These are phyloP conservation scores for Megalops atlanticus DNA, from an alignment of 2,113 vertebrate species.

Conservation along the genomic window DNA sequence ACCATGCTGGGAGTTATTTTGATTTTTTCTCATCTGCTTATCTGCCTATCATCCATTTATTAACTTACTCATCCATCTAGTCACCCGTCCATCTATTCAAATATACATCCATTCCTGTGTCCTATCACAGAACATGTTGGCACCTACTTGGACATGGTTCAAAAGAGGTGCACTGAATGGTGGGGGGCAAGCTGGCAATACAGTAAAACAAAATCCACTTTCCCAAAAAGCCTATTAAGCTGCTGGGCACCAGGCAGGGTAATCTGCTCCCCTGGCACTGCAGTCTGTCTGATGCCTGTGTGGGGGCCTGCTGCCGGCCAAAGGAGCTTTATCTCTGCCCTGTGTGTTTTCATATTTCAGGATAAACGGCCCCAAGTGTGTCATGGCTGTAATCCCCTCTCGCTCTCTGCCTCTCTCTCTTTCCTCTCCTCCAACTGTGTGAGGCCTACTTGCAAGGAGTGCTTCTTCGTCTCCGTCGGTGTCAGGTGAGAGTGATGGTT, in stretches of 20 bases:
- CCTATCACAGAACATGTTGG: too few relatives aligned
- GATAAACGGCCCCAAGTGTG: conserved; percentile 73
- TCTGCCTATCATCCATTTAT: too few relatives aligned
- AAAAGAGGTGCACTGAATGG: conserved; percentile 51
- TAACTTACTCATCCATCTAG: too few relatives aligned
- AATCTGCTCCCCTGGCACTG: conserved; percentile 70
- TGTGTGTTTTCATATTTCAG: conserved; percentile 53
- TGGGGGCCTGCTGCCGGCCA: conserved; percentile 33
- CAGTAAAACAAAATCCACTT: conserved; percentile 65
- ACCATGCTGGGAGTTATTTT: neutral
- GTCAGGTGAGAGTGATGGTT: neutral
- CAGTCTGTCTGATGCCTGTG: conserved; percentile 49
- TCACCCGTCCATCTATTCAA: too few relatives aligned
- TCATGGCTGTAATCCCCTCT: conserved; percentile 57
- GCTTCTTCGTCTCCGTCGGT: too few relatives aligned
- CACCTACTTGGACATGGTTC: conserved; percentile 50
- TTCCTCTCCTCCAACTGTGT: neutral
- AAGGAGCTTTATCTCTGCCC: conserved; percentile 68
- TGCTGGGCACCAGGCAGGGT: conserved; percentile 66
- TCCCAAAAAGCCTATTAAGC: conserved; percentile 70
- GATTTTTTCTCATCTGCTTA: too few relatives aligned
- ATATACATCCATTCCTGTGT: too few relatives aligned
- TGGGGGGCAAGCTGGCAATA: conserved; percentile 63
- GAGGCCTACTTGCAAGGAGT: neutral
- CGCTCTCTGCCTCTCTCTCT: neutral